A percentile compares a stretch with the other conserved stretches of the same genome.
These are phyloP conservation scores for Paratrypauchen microcephalus DNA, from an alignment of 2,797 vertebrate genomes.

Conservation along the genomic window DNA sequence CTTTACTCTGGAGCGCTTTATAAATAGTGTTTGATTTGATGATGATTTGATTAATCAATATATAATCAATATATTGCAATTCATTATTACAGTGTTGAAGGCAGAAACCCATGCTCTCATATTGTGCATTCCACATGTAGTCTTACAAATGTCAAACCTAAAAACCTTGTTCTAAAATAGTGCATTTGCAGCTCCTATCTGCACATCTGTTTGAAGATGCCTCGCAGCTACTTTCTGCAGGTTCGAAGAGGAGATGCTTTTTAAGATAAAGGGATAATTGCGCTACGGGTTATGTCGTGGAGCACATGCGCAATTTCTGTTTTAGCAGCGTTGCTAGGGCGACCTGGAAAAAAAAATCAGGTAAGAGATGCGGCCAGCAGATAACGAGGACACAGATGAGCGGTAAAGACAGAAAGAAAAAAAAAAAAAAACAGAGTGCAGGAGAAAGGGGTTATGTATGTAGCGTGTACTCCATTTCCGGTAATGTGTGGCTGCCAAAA, in stretches of 20 bases:
- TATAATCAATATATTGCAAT: background rate
- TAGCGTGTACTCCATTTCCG: conserved; percentile 50
- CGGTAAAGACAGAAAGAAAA: conserved; percentile 47
- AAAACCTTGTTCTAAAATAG: conserved; percentile 45
- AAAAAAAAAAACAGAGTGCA: conserved; percentile 28
- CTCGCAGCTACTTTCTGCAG: conserved; percentile 36
- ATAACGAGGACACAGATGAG: conserved; percentile 68
- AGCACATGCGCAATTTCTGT: conserved; percentile 63
- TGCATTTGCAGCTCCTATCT: conserved; percentile 47
- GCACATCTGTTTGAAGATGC: conserved; percentile 44
- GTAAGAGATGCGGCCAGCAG: conserved; percentile 76
- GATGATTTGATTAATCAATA: background rate
- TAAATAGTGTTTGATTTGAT: too few relatives aligned
- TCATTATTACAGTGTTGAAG: background rate
- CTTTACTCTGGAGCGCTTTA: too few relatives aligned
- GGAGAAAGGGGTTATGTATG: conserved; percentile 16
- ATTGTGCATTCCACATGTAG: background rate
- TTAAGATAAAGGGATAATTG: conserved; percentile 72
- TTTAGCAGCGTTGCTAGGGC: conserved; percentile 74
- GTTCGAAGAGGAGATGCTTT: conserved; percentile 54
- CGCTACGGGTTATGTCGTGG: conserved; percentile 57
- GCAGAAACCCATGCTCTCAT: background rate
- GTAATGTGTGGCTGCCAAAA: conserved; percentile 48
- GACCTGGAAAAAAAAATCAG: conserved; percentile 74
- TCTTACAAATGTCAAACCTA: background rate